phyloP scores from a whole-genome alignment of 1,140 invertebrate genomes.

The Thaumatotibia leucotreta region DNA sequence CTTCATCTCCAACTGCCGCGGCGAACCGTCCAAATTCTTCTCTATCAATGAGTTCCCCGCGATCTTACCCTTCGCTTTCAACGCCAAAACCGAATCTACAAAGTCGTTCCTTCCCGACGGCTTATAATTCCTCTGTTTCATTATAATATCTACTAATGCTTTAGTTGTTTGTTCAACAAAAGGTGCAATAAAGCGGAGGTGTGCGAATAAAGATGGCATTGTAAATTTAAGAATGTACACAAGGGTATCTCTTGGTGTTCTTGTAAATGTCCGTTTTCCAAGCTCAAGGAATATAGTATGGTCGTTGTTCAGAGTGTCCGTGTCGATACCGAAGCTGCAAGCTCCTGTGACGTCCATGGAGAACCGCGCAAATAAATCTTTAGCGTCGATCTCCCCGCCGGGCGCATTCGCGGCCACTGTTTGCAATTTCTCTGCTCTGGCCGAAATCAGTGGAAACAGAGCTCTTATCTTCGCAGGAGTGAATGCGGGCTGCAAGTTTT shows the following conservation, averaged over 20 bases:
- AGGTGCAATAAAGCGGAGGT: conserved; percentile 26
- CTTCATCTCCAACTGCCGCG: conserved; percentile 16
- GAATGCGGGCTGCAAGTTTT: conserved; percentile 77
- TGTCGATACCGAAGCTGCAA: conserved; percentile 66
- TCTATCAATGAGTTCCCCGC: conserved; percentile 33
- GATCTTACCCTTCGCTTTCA: conserved; percentile 36
- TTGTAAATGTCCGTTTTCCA: conserved; percentile 35
- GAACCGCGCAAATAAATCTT: conserved; percentile 37
- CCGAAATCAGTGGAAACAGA: conserved; percentile 64
- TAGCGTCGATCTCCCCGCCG: conserved; percentile 5
- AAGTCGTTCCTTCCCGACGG: conserved; percentile 66
- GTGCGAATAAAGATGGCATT: not conserved
- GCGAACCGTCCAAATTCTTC: conserved; percentile 22
- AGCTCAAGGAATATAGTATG: conserved; percentile 60
- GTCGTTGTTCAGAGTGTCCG: conserved; percentile 53
- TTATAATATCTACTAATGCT: conserved; percentile 28
- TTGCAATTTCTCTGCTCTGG: conserved; percentile 48
- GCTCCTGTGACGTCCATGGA: conserved; percentile 62
- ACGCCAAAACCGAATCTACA: conserved; percentile 69
- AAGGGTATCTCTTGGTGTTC: not conserved
- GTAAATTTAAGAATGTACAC: not conserved
- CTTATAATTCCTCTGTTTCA: conserved; percentile 49
- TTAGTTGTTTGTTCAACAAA: conserved; percentile 21
- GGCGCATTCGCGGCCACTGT: conserved; percentile 22
- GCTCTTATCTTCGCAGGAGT: conserved; percentile 76